Percentiles rank a stretch among this genome's conserved stretches.
phyloP scores from a whole-genome alignment of 2,797 vertebrate genomes.

The Crax fasciolata region DNA sequence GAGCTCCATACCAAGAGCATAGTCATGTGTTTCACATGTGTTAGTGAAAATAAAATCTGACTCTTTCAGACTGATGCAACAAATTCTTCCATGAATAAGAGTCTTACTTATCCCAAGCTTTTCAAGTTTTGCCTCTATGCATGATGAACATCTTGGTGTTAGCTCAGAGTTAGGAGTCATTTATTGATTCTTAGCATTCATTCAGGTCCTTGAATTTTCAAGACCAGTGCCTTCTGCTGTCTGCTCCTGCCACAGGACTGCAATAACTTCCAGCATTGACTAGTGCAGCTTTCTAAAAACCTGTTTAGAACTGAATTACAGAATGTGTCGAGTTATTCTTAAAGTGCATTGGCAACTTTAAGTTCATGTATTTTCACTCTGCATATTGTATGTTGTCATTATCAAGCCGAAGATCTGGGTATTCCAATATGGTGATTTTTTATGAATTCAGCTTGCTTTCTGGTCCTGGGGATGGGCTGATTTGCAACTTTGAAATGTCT shows the following conservation, averaged over 20 bases:
- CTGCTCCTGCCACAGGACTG: background rate
- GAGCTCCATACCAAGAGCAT: background rate
- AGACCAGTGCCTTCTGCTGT: background rate
- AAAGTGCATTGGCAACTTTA: background rate
- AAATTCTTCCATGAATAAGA: background rate
- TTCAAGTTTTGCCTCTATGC: background rate
- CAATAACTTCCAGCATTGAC: background rate
- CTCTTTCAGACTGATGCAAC: background rate
- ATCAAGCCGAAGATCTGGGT: background rate
- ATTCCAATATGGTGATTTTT: rapidly evolving
- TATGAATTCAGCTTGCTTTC: background rate
- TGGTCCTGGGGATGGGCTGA: background rate
- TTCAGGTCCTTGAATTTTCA: background rate
- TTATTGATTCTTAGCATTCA: background rate
- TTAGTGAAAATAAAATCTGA: background rate
- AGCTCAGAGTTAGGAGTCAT: background rate
- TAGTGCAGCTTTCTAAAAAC: background rate
- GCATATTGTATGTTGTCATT: background rate
- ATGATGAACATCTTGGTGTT: background rate
- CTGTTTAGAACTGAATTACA: background rate
- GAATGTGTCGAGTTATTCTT: background rate
- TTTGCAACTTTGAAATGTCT: background rate
- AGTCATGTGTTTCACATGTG: background rate
- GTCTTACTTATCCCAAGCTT: background rate
- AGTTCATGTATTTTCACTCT: background rate